A percentile compares a stretch with the other conserved stretches of the same genome.
These are phyloP conservation scores for Stigmatopora argus DNA, from an alignment of 2,113 vertebrate species.

Conservation along the genomic window DNA sequence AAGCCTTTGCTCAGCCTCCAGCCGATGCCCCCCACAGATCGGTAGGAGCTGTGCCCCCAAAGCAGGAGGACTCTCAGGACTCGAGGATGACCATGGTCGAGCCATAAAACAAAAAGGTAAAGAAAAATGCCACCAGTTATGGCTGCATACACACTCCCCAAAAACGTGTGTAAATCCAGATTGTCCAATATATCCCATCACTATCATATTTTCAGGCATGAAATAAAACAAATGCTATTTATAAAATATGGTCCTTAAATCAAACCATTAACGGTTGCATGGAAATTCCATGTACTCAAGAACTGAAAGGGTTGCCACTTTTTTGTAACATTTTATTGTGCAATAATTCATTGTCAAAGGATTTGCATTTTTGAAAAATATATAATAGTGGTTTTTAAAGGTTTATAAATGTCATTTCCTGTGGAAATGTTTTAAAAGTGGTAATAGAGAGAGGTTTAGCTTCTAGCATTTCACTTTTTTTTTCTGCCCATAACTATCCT, in stretches of 20 bases:
- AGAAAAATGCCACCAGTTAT: conserved; percentile 15
- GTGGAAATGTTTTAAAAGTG: conserved; percentile 84
- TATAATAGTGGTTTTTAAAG: conserved; percentile 69
- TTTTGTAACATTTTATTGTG: conserved; percentile 49
- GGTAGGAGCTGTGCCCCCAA: conserved; percentile 57
- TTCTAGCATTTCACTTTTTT: conserved; percentile 52
- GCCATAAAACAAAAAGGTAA: conserved; percentile 48
- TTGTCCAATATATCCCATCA: conserved; percentile 34
- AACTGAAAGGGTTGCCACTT: conserved; percentile 45
- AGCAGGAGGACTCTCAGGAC: conserved; percentile 71
- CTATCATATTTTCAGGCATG: conserved; percentile 45
- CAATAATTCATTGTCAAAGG: conserved; percentile 63
- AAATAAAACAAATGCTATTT: conserved; percentile 34
- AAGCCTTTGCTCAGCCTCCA: conserved; percentile 54
- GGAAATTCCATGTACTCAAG: conserved; percentile 28
- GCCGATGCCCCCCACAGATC: conserved; percentile 48
- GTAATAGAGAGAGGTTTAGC: conserved; percentile 28
- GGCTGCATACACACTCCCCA: conserved; percentile 16
- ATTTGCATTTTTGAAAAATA: conserved; percentile 58
- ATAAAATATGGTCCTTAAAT: conserved; percentile 35
- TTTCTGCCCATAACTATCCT: conserved; percentile 50
- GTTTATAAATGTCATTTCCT: conserved; percentile 81
- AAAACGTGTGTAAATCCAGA: conserved; percentile 12
- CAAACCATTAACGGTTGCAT: conserved; percentile 38
- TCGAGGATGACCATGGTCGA: conserved; percentile 54